Evolutionary conservation across 2,888 invertebrate genomes (phyloP).

Genomic region (Microctonus brassicae): DNA sequence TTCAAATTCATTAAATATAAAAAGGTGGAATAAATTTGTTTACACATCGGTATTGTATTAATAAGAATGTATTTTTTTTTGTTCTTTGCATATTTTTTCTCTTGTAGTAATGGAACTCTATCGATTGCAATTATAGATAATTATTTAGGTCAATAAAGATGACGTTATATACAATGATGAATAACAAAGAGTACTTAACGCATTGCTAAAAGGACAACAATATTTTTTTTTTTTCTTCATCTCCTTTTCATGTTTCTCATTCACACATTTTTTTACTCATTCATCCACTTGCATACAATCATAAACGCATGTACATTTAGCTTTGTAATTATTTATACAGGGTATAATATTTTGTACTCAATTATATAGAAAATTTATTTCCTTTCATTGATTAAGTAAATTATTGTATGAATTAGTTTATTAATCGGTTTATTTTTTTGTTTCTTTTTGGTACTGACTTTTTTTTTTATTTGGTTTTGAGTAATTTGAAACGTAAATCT

Average conservation of each 20-base stretch:
- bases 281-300: slow-evolving; percentile 11
- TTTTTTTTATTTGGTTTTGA: neutral
- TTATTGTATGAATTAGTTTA: slow-evolving; percentile 7
- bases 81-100: slow-evolving; percentile 47
- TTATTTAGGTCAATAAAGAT: slow-evolving; percentile 67
- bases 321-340: slow-evolving; percentile 34
- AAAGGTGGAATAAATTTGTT: neutral
- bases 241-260: slow-evolving; percentile 13
- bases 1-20: neutral
- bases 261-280: slow-evolving; percentile 19
- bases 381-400: slow-evolving; percentile 26
- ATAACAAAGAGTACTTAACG: slow-evolving; percentile 60
- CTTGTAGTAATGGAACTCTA: slow-evolving; percentile 66
- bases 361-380: slow-evolving; percentile 57
- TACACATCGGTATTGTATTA: slow-evolving; percentile 54
- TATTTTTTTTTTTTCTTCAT: slow-evolving; percentile 45
- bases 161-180: slow-evolving; percentile 68
- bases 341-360: slow-evolving; percentile 59
- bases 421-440: slow-evolving; percentile 14
- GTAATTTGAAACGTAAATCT: too few species aligned
- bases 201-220: slow-evolving; percentile 49
- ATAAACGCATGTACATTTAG: slow-evolving; percentile 1
- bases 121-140: slow-evolving; percentile 63
- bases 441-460: slow-evolving; percentile 28
- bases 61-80: slow-evolving; percentile 66